Evolutionary conservation across 2,113 vertebrate species (phyloP), one percentile per base, ranked within the genome.

Genomic region (Nanorana parkeri): DNA sequence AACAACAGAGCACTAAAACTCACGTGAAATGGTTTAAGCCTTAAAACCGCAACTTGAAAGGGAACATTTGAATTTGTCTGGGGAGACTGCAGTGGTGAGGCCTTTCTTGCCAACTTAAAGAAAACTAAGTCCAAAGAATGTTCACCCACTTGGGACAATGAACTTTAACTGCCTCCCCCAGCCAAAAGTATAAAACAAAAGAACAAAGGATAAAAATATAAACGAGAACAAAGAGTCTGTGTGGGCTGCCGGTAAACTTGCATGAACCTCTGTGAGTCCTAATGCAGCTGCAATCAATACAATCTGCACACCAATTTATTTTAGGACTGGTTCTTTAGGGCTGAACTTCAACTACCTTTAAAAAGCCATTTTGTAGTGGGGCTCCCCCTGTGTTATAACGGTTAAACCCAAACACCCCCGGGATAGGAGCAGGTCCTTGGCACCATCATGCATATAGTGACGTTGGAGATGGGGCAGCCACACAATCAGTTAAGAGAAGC

Each of bases 121-220:
- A 76, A 76, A 41, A 51, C 47, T 28, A 36, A 47, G 73, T 76
- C 73, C 73, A 76, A 76, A 63, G 56, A 76, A 76, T 76, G 56
- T 3, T 47, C 58, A 47, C 73, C 73, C 56, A 76, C 73, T 63
- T 76, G 73, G 58, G 73, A 76, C 73, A 76, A 76, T 63, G 73
- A 76, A 61, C 73, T 63, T 63, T 64, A 58, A 19, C 58, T 47
- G 58, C 73, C 73, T 47, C 73, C 72, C 32, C 72, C 72, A n/a
- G 72, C 29, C 55, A 41, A 75, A 47, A 75, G 17, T 19, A 51
- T 73, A n/a, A 73, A 73, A 73, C 69, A 73, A 73, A 73, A 29
- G 69, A 29, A 56, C 20, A 56, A 73, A 41, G 41, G 13, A 47
- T 47, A 75, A 65, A 65, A 28, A 65, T 51, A 17, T 21, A 56